Percentiles rank a stretch among this genome's conserved stretches.
These are phyloP conservation scores for Nipponia nippon DNA, from an alignment of 2,113 vertebrate species.

Conservation along the genomic window DNA sequence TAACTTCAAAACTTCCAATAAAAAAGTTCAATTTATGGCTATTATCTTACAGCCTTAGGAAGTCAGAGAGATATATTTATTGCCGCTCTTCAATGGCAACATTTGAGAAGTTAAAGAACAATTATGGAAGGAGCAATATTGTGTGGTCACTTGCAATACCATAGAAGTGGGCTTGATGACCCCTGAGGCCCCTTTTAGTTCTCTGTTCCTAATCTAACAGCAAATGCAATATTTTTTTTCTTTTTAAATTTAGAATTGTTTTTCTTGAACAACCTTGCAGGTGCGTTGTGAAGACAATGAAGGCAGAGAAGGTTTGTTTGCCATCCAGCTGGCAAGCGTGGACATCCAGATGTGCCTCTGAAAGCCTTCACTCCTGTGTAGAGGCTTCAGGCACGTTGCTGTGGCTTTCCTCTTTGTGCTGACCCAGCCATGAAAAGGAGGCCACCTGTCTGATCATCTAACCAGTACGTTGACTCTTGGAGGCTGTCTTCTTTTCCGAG, in stretches of 20 bases:
- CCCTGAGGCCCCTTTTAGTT: not conserved
- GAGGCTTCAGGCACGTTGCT: not conserved
- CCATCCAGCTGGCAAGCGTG: not conserved
- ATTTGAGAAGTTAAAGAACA: not conserved
- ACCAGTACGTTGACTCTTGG: not conserved
- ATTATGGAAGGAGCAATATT: not conserved
- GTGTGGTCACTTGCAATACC: not conserved
- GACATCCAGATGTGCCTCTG: not conserved
- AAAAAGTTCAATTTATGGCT: not conserved
- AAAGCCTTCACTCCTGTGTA: not conserved
- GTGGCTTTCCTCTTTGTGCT: not conserved
- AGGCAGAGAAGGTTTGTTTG: not conserved
- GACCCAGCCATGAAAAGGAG: not conserved
- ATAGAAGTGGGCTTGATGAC: not conserved
- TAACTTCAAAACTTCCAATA: not conserved
- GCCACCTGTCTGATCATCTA: not conserved
- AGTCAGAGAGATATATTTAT: not conserved
- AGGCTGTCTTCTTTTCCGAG: not conserved
- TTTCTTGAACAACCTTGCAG: not conserved
- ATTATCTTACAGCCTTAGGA: not conserved
- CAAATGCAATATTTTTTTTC: not conserved
- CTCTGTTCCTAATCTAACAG: not conserved
- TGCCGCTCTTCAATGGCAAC: fast-evolving
- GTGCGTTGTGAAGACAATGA: not conserved
- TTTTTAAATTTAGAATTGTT: not conserved